Conservation (phyloP, 2,888 invertebrate species). For the Dichetophora obliterata region DNA sequence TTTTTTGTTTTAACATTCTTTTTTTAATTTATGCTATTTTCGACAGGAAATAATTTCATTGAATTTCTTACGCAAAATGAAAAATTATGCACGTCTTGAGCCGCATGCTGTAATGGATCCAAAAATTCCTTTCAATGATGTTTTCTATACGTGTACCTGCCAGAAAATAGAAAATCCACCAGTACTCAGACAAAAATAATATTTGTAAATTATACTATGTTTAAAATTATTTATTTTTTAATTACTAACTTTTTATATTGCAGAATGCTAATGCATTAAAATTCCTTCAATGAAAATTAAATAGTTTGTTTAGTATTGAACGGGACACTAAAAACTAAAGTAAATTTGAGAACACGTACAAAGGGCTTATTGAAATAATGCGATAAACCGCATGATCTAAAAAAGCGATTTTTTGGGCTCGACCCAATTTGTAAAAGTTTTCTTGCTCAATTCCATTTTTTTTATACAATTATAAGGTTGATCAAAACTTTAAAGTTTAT, state of each 20-base stretch:
- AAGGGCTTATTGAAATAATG: no score
- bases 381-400: no score
- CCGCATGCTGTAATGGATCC: conserved; percentile 48
- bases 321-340: not conserved
- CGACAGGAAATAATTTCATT: conserved; percentile 54
- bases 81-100: conserved; percentile 55
- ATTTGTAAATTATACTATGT: not conserved
- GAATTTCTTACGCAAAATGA: conserved; percentile 53
- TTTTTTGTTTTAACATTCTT: not conserved
- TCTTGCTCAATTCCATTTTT: no score
- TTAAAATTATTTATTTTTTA: not conserved
- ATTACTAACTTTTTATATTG: not conserved
- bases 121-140: conserved; percentile 41
- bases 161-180: conserved; percentile 34
- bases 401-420: no score
- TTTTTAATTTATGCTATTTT: not conserved
- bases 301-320: not conserved
- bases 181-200: not conserved
- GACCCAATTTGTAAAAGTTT: no score
- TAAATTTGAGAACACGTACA: not conserved
- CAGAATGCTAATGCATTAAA: no score
- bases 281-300: not conserved
- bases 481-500: no score
- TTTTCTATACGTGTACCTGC: conserved; percentile 52
- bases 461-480: no score